Conservation (phyloP, 2,797 vertebrate species). For the Phaenicophaeus curvirostris region DNA sequence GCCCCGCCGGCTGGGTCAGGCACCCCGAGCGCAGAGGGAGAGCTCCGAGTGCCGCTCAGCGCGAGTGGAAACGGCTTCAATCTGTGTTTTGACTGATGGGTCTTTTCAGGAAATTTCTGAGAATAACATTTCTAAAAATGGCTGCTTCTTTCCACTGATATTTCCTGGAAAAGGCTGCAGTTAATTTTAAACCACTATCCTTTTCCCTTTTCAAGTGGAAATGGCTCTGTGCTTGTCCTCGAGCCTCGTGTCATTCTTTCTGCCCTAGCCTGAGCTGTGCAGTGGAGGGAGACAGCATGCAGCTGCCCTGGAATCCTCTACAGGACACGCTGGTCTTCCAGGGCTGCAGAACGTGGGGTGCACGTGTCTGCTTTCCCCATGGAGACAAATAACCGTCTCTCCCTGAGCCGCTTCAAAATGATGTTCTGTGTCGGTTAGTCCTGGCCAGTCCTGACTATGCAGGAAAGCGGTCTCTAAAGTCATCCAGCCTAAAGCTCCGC, state of each 20-base stretch:
- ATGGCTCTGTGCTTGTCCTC: constrained; percentile 49
- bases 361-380: not conserved
- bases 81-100: constrained; percentile 68
- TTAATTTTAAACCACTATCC: constrained; percentile 68
- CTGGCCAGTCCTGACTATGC: not conserved
- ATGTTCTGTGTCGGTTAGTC: not conserved
- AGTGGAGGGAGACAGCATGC: not conserved
- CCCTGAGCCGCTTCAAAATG: not conserved
- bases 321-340: not conserved
- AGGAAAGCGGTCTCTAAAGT: not conserved
- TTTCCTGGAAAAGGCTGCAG: constrained; percentile 71
- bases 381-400: not conserved
- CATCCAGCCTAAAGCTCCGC: not conserved
- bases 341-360: not conserved
- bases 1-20: not conserved
- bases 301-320: not conserved
- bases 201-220: constrained; percentile 71
- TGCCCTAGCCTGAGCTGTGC: not conserved
- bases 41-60: not conserved
- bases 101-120: constrained; percentile 76
- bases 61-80: constrained; percentile 65
- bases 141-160: constrained; percentile 67
- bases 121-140: constrained; percentile 73
- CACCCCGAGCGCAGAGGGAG: not conserved
- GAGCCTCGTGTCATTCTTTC: constrained; percentile 24